Evolutionary conservation across 2,113 vertebrate species (phyloP), one percentile per base, ranked within the genome.

Genomic region (Oxyruncus cristatus): DNA sequence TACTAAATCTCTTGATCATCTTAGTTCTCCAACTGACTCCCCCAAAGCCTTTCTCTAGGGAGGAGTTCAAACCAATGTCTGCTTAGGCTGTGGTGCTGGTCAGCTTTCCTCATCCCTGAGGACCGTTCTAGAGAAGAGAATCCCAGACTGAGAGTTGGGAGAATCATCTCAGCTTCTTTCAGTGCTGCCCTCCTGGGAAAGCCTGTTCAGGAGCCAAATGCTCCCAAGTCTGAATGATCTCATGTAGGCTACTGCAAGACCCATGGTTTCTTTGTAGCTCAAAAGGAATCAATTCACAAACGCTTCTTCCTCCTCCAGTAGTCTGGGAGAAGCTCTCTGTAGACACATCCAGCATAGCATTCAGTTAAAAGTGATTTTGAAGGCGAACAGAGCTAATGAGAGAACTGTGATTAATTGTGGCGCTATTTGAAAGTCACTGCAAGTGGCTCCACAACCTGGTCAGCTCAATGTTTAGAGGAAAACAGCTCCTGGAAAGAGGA

Each of bases 341-440:
- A 41, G 18, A 41, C 9, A 9, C 10, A 85, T 19, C 16, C 5
- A 49, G 5, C 3, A 1, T 39, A 55, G 28, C 0, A 3, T 37
- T 14, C 22, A 15, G 17, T 80, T n/a, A 59, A 81, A 46, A 52
- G 11, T 88, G 27, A 49, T 53, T 82, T 37, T 8, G 67, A 20
- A 78, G n/a, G 9, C 46, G 85, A 85, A 52, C 5, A 22, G 19
- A 47, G 4, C 42, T 74, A 58, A 56, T 49, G n/a, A 67, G 14
- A 14, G 19, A 83, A 32, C 13, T 52, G 26, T 78, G 50, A 46
- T 58, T 63, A 85, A 52, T 46, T 0, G 2, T 44, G 11, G 14
- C 7, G 46, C 16, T 41, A 24, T 5, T 35, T n/a, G 11, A 8
- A 71, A 74, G 79, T 68, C 3, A 3, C 66, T 70, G 8, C 12